phyloP scores from a whole-genome alignment of 2,888 invertebrate species.

The Ichneumoninae sp. region DNA sequence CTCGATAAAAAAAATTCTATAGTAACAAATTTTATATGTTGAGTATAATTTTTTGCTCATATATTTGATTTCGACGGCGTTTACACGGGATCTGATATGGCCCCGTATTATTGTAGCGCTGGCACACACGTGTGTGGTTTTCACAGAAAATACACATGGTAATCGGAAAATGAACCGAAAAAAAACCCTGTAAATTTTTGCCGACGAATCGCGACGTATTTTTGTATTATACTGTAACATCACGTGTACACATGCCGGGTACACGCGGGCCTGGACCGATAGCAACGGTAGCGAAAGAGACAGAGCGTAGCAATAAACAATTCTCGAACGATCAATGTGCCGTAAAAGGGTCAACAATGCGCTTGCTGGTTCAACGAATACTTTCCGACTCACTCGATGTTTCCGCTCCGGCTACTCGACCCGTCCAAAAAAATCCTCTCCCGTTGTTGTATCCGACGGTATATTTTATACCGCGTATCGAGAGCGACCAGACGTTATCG shows the following conservation, averaged over 20 bases:
- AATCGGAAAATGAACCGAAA: neutral
- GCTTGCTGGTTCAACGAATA: conserved; percentile 47
- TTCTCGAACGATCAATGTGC: conserved; percentile 41
- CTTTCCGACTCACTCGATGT: conserved; percentile 41
- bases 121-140: neutral
- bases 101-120: neutral
- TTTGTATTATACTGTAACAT: neutral
- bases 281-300: neutral
- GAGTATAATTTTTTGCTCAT: neutral
- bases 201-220: neutral
- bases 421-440: conserved; percentile 19
- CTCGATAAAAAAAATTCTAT: too few relatives aligned
- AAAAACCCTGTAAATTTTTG: neutral
- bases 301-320: conserved; percentile 39
- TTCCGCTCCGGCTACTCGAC: conserved; percentile 38
- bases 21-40: too few relatives aligned
- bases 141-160: conserved; percentile 8
- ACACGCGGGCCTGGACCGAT: neutral
- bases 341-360: conserved; percentile 50
- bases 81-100: neutral
- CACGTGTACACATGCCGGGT: neutral
- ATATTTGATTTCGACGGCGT: neutral
- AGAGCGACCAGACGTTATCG: conserved; percentile 48
- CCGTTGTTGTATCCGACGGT: conserved; percentile 18
- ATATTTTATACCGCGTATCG: conserved; percentile 28